Conservation (phyloP, 2,113 vertebrate species). For the Cnemophilus loriae region DNA sequence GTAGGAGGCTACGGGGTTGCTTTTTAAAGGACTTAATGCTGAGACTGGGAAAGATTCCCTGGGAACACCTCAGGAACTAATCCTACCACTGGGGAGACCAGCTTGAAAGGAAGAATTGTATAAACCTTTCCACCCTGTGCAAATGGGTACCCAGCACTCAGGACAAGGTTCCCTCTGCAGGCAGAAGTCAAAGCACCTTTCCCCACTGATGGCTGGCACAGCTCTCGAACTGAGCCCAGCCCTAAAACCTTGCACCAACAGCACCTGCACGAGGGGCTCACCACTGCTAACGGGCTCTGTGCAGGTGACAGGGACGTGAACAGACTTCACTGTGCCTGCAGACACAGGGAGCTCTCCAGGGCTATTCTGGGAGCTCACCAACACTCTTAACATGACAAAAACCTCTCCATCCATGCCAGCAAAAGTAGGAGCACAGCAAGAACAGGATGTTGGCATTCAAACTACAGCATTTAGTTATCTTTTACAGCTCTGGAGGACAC, state of each 20-base stretch:
- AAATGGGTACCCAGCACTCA: not conserved
- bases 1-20: not conserved
- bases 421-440: not conserved
- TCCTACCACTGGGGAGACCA: not conserved
- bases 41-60: not conserved
- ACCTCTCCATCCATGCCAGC: not conserved
- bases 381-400: not conserved
- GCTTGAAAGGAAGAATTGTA: not conserved
- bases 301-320: not conserved
- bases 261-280: not conserved
- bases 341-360: not conserved
- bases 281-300: not conserved
- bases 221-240: not conserved
- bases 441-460: not conserved
- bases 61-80: not conserved
- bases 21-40: not conserved
- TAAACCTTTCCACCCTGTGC: not conserved
- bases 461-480: not conserved
- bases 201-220: not conserved
- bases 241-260: not conserved
- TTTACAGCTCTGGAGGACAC: not conserved
- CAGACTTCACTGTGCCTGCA: not conserved
- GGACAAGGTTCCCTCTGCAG: not conserved
- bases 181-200: not conserved
- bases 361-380: slow-evolving; percentile 7